These are phyloP conservation scores for Philereme transversata DNA, from an alignment of 2,888 invertebrate species.

Conservation along the genomic window DNA sequence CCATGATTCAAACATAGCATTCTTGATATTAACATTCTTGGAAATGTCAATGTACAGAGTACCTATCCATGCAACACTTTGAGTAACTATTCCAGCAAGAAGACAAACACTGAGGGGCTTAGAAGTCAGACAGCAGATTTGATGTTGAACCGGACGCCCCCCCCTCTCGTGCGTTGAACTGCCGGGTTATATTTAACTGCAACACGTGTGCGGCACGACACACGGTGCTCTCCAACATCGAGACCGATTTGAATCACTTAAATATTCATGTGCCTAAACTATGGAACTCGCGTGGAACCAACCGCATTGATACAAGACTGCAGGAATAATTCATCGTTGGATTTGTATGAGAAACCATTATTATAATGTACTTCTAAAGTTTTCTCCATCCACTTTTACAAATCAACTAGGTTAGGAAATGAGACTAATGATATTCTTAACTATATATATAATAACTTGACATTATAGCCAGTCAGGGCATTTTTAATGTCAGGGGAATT, in stretches of 20 bases:
- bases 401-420: too few species aligned
- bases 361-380: too few species aligned
- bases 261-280: conserved; percentile 41
- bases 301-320: neutral
- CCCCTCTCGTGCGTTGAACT: conserved; percentile 78
- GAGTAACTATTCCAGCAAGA: neutral
- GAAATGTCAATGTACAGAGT: neutral
- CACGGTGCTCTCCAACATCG: conserved; percentile 63
- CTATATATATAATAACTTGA: too few species aligned
- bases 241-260: conserved; percentile 55
- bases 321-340: neutral
- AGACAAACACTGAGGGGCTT: conserved; percentile 12
- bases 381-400: too few species aligned
- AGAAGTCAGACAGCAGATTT: conserved; percentile 37
- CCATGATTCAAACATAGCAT: too few species aligned
- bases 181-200: conserved; percentile 79
- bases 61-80: neutral
- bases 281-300: conserved; percentile 7
- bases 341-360: neutral
- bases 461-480: too few species aligned
- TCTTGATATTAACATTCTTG: too few species aligned
- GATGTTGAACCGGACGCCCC: conserved; percentile 53
- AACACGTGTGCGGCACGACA: conserved; percentile 61
- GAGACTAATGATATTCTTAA: too few species aligned
- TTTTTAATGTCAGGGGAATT: too few species aligned